phyloP scores from a whole-genome alignment of 2,888 invertebrate species.

The Lamellibrachia columna region DNA sequence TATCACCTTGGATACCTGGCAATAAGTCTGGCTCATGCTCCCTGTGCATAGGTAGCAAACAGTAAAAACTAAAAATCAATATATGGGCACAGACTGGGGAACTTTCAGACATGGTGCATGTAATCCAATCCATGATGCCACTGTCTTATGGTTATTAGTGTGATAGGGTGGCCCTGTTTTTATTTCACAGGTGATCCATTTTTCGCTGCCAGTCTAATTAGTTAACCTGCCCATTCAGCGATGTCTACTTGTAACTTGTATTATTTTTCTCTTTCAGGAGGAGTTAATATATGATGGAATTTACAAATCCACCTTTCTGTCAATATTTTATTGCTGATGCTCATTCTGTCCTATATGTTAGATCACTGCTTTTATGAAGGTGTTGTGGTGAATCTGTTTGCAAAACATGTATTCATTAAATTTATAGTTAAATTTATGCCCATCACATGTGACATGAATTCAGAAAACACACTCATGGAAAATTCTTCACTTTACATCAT shows the following conservation, averaged over 20 bases:
- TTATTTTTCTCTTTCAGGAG: too few relatives aligned
- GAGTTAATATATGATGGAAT: not conserved
- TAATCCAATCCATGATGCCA: not conserved
- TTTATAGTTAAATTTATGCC: too few relatives aligned
- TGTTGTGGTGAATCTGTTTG: too few relatives aligned
- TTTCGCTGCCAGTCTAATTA: not conserved
- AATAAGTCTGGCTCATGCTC: not conserved
- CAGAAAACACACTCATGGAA: not conserved
- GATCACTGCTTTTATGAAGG: too few relatives aligned
- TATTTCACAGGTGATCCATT: not conserved
- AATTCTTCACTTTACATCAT: not conserved
- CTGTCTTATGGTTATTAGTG: not conserved
- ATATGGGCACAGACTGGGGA: not conserved
- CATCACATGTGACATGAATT: not conserved
- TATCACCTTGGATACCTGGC: slow-evolving; percentile 16
- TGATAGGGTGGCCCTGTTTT: not conserved
- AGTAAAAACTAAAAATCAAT: slow-evolving; percentile 7
- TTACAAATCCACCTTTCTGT: not conserved
- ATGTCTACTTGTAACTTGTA: not conserved
- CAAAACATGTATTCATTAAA: too few relatives aligned
- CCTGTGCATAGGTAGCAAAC: not conserved
- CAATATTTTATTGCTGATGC: not conserved
- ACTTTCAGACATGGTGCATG: not conserved
- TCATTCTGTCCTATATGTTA: too few relatives aligned
- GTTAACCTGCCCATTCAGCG: not conserved